A percentile compares a stretch with the other conserved stretches of the same genome.
Evolutionary conservation across 2,113 vertebrate genomes (phyloP).

Genomic region (Emydura subglobosa): DNA sequence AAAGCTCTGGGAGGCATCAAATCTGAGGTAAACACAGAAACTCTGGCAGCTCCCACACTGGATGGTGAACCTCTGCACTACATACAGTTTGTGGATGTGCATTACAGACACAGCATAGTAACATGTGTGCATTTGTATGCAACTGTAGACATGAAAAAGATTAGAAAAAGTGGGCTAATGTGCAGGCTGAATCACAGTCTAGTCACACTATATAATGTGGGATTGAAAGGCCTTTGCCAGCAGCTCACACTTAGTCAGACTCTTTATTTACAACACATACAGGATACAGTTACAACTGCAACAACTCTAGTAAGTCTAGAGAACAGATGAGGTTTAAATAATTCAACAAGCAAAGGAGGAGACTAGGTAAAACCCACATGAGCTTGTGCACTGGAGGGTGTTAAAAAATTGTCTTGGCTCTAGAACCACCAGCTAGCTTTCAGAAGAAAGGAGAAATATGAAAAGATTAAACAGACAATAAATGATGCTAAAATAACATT

Average conservation of each 20-base stretch:
- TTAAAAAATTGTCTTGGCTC: not conserved
- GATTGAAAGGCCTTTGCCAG: not conserved
- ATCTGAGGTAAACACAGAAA: not conserved
- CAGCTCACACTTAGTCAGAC: not conserved
- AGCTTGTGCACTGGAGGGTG: not conserved
- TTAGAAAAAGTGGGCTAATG: not conserved
- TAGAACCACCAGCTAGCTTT: not conserved
- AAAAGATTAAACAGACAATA: not conserved
- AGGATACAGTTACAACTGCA: not conserved
- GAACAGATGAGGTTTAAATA: not conserved
- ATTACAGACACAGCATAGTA: not conserved
- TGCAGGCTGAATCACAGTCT: not conserved
- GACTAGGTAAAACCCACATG: not conserved
- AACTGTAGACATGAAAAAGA: not conserved
- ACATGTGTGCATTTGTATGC: fast-evolving
- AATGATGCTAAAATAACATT: not conserved
- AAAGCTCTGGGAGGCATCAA: not conserved
- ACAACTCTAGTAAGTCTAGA: not conserved
- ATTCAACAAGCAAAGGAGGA: not conserved
- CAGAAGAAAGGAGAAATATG: not conserved
- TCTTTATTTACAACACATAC: conserved; percentile 29
- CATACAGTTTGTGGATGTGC: not conserved
- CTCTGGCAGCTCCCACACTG: not conserved
- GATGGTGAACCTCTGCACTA: not conserved
- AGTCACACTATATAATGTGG: not conserved